A percentile compares a stretch with the other conserved stretches of the same genome.
Conservation (phyloP, 1,140 invertebrate genomes). For the Aphaenogaster ashmeadi region DNA sequence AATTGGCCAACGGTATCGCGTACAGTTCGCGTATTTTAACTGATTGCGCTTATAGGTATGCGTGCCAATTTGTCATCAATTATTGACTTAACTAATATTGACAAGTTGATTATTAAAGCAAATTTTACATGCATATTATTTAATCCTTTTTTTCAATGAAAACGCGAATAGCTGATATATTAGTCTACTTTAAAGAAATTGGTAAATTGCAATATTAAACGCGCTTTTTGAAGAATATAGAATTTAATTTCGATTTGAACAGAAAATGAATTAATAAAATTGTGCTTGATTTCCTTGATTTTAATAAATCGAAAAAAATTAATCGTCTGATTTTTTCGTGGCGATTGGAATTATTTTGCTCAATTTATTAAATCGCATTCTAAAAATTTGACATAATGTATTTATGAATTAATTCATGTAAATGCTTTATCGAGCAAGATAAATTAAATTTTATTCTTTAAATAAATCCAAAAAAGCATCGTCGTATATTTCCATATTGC, state of each 20-base stretch:
- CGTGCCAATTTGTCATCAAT: not conserved
- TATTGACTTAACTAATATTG: not conserved
- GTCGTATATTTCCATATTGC: not conserved
- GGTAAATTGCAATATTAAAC: not conserved
- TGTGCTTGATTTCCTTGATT: not conserved
- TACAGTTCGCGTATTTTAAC: not conserved
- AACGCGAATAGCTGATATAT: not conserved
- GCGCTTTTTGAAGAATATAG: not conserved
- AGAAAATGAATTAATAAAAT: not conserved
- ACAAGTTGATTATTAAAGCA: not conserved
- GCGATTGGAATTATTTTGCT: not conserved
- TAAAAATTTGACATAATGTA: not conserved
- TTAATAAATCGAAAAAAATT: not conserved
- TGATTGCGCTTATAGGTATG: not conserved
- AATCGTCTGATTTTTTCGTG: not conserved
- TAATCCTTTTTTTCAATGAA: conserved; percentile 1
- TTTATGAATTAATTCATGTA: not conserved
- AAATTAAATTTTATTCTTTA: not conserved
- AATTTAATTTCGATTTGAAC: not conserved
- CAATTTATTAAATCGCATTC: not conserved
- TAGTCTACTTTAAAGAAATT: not conserved
- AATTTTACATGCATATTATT: conserved; percentile 3
- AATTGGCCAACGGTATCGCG: not conserved
- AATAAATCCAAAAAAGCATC: not conserved
- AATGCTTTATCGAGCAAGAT: not conserved